Evolutionary conservation across 2,888 invertebrate genomes (phyloP).

Genomic region (Folsomia candida): DNA sequence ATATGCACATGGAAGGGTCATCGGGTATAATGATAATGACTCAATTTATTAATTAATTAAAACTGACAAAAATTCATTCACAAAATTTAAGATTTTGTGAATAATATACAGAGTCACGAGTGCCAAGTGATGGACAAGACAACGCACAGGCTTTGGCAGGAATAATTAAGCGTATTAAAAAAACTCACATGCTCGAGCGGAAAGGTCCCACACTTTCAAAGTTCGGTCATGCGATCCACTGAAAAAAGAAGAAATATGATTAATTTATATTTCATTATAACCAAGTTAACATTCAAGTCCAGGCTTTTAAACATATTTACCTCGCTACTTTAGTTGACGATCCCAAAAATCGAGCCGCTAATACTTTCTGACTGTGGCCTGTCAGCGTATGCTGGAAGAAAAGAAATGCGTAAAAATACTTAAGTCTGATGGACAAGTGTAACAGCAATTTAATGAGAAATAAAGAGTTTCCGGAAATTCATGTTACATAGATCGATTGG

Average conservation of each 20-base stretch:
- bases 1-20: too few species aligned
- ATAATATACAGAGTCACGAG: too few species aligned
- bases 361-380: conserved; percentile 95
- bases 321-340: conserved; percentile 59
- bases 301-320: too few species aligned
- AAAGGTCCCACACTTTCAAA: conserved; percentile 96
- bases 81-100: neutral
- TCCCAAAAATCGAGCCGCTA: conserved; percentile 93
- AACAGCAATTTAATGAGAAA: neutral
- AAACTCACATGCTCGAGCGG: conserved; percentile 79
- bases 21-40: conserved; percentile 15
- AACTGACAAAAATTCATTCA: conserved; percentile 1
- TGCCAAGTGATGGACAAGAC: neutral
- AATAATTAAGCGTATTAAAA: neutral
- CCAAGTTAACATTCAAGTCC: too few species aligned
- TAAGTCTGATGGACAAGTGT: too few species aligned
- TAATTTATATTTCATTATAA: too few species aligned
- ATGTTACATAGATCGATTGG: neutral
- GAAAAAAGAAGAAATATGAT: too few species aligned
- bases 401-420: conserved; percentile 33
- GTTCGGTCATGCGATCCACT: conserved; percentile 98
- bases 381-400: conserved; percentile 79
- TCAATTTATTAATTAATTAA: conserved; percentile 5
- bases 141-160: neutral
- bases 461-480: neutral